These are phyloP conservation scores for Pangasius macronema DNA, from an alignment of 2,797 vertebrate species.

Conservation along the genomic window DNA sequence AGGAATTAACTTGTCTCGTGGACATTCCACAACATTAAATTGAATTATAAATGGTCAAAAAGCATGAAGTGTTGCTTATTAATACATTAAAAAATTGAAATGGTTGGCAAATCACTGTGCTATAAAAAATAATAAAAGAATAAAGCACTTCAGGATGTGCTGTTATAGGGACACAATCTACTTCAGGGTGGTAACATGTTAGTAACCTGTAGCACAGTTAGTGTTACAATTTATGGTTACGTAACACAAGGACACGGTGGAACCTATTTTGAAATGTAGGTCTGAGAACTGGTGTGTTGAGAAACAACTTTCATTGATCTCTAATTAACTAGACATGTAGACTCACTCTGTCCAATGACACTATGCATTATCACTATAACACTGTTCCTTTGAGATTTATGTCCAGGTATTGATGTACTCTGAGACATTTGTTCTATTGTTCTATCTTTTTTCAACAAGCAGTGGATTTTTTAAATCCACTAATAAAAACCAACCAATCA, in stretches of 20 bases:
- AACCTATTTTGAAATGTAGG: neutral
- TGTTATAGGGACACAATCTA: neutral
- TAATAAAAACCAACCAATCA: neutral
- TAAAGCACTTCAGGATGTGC: neutral
- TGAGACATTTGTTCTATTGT: neutral
- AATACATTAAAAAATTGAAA: neutral
- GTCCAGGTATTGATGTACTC: neutral
- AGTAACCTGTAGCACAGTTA: neutral
- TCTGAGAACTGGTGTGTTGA: neutral
- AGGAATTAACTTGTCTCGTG: neutral
- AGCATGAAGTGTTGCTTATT: neutral
- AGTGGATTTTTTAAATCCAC: neutral
- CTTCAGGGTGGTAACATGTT: neutral
- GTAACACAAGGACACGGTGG: neutral
- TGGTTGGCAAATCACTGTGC: neutral
- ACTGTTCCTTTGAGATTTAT: neutral
- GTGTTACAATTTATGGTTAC: neutral
- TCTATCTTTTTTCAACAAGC: neutral
- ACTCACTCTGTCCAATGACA: neutral
- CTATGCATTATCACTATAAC: neutral
- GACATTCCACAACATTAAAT: neutral
- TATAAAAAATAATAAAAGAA: too few relatives aligned
- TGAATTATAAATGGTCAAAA: neutral
- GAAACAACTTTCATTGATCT: neutral
- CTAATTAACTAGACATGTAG: neutral